Base-by-base conservation (phyloP, 2,113 vertebrate genomes). In the Ctenodactylus gundi region DNA sequence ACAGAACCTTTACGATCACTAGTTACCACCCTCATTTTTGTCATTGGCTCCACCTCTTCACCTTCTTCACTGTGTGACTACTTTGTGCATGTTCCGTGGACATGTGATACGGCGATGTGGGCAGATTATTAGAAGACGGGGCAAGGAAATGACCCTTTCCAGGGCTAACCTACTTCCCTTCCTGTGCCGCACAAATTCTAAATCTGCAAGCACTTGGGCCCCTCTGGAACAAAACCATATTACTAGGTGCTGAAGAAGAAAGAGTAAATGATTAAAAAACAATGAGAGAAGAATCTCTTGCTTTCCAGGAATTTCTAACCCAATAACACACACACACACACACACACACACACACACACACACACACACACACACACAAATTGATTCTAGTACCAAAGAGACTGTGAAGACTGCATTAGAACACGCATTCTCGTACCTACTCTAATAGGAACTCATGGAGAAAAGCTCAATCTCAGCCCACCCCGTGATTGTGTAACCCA, bases 381-480 rank as follows among this genome's bases (percentile, higher is more conserved):
- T 94, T 73, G 65, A 80, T 70, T 90, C 29, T 60, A 84, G 41
- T 23, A n/a, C 9, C 46, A 82, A 73, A 84, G 23, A 34, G 12
- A 46, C 3, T 72, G n/a, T n/a, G 44, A 36, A 87, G 82, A 6
- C 15, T 31, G 39, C 70, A 90, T 72, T 49, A 53, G 44, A 76
- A 68, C 62, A 78, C 0, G 10, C 6, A 29, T 39, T 60, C 65
- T 27, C 23, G 75, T 8, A 58, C 23, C 9, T 0, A 75, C 72
- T 86, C 70, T 90, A 93, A 94, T 31, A 68, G 55, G n/a, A 77
- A 78, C 55, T 95, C 51, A 17, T 1, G 18, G 60, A 77, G 60
- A 70, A 85, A n/a, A 78, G 21, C 85, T 89, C 58, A 87, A 70
- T 95, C 18, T 93, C 44, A 49, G 51, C 51, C 25, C 60, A 55